Evolutionary conservation across 2,113 vertebrate species (phyloP).

Genomic region (Elephantulus edwardii): DNA sequence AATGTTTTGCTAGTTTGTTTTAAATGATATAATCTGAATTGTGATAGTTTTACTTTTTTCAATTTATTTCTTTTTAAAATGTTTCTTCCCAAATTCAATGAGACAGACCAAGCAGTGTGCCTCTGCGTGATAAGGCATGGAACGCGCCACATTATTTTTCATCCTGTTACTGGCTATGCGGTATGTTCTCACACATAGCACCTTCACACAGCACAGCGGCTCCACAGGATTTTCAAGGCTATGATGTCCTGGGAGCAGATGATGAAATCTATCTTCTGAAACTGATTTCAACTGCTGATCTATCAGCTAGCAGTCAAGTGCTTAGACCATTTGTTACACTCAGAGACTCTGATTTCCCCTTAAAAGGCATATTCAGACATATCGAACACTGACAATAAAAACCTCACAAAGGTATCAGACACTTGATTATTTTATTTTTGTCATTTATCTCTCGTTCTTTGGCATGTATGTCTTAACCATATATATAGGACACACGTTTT

Average conservation of each 20-base stretch:
- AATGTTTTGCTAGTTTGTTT: not conserved
- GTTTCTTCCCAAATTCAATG: not conserved
- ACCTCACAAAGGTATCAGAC: not conserved
- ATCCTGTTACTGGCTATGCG: not conserved
- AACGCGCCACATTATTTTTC: not conserved
- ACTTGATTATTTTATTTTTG: not conserved
- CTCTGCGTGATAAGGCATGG: not conserved
- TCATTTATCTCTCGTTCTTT: not conserved
- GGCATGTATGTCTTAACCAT: not conserved
- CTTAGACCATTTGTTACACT: not conserved
- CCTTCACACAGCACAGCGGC: not conserved
- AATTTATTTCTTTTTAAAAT: not conserved
- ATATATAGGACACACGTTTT: not conserved
- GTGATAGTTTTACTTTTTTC: not conserved
- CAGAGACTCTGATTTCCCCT: not conserved
- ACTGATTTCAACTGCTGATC: not conserved
- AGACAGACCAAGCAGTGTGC: not conserved
- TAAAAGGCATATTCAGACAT: not conserved
- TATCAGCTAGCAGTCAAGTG: not conserved
- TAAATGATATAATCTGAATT: not conserved
- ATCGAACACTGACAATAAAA: not conserved
- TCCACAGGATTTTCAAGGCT: not conserved
- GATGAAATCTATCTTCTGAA: not conserved
- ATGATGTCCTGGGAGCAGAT: not conserved
- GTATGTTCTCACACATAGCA: not conserved